These are phyloP conservation scores for Etheostoma cragini DNA, from an alignment of 2,113 vertebrate species.

Conservation along the genomic window DNA sequence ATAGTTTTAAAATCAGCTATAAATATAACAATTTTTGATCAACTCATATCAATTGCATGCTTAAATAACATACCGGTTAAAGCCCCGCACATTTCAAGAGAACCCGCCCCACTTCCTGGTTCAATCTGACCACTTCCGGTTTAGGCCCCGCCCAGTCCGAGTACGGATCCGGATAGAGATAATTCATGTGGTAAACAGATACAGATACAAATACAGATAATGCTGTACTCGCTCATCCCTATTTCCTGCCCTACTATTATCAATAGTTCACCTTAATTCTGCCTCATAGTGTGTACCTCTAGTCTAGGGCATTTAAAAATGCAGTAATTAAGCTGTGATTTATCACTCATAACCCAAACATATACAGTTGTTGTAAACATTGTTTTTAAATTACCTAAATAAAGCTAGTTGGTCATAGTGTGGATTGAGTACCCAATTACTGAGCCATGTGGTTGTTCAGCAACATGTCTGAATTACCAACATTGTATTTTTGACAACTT, in stretches of 20 bases:
- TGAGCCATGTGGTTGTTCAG: neutral
- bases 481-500: neutral
- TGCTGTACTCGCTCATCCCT: no score
- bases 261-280: neutral
- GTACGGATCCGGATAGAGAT: no score
- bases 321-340: neutral
- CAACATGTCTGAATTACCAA: neutral
- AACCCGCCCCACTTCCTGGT: no score
- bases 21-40: no score
- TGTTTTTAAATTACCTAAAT: neutral
- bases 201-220: no score
- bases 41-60: no score
- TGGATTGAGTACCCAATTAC: neutral
- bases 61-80: no score
- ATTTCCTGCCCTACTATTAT: neutral
- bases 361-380: neutral
- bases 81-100: no score
- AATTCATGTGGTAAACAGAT: no score
- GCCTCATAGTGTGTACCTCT: neutral
- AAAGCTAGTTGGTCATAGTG: neutral
- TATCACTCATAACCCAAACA: neutral
- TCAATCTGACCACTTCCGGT: no score
- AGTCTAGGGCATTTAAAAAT: neutral
- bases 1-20: no score
- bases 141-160: no score